A percentile compares a stretch with the other conserved stretches of the same genome.
Evolutionary conservation across 2,797 vertebrate species (phyloP).

Genomic region (Scolopax rusticola): DNA sequence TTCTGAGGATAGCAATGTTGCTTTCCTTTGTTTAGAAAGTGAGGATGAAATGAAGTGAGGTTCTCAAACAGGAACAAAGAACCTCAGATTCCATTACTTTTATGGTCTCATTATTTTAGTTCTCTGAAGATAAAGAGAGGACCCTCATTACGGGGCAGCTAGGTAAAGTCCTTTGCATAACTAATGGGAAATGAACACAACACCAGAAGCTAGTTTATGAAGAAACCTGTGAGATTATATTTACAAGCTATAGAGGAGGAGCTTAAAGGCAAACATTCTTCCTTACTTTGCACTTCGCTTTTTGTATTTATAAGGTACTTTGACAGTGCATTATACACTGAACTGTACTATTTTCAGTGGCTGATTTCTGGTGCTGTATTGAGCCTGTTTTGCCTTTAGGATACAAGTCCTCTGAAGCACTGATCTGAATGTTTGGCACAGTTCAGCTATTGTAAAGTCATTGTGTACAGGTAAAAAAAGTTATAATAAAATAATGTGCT

Average conservation of each 20-base stretch:
- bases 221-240: not conserved
- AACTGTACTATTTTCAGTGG: not conserved
- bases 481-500: conserved; percentile 26
- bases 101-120: not conserved
- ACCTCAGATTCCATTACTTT: not conserved
- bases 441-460: conserved; percentile 22
- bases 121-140: not conserved
- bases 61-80: not conserved
- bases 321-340: not conserved
- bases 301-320: conserved; percentile 42
- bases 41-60: not conserved
- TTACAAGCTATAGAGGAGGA: not conserved
- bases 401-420: not conserved
- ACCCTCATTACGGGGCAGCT: not conserved
- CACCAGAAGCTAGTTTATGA: not conserved
- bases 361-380: conserved; percentile 21
- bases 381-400: conserved; percentile 31
- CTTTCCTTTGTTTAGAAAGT: not conserved
- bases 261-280: not conserved
- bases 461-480: conserved; percentile 9
- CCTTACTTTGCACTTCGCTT: not conserved
- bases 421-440: conserved; percentile 25
- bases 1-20: not conserved
- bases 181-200: not conserved
- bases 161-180: not conserved